These are phyloP conservation scores for Rhinoptilus africanus DNA, from an alignment of 2,113 vertebrate species.

Conservation along the genomic window DNA sequence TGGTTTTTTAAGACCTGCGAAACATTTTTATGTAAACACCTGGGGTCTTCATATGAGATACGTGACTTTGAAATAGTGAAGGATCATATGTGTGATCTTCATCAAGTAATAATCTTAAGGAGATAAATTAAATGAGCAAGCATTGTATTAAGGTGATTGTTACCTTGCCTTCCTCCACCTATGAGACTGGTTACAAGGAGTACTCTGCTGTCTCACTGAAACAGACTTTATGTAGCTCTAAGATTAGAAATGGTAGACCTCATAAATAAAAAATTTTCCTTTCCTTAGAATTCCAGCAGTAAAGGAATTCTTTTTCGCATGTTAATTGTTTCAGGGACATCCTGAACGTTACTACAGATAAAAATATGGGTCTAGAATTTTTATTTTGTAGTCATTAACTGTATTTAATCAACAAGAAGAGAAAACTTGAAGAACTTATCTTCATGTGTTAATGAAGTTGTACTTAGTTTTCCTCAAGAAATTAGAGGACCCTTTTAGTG, in stretches of 20 bases:
- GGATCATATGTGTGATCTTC: not conserved
- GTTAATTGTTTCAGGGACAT: not conserved
- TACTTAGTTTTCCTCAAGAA: not conserved
- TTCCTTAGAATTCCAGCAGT: not conserved
- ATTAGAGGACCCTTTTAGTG: not conserved
- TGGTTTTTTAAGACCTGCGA: not conserved
- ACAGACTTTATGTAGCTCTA: not conserved
- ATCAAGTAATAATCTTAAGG: not conserved
- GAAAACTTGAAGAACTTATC: not conserved
- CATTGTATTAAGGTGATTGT: not conserved
- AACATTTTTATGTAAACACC: not conserved
- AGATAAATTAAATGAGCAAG: not conserved
- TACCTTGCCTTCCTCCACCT: not conserved
- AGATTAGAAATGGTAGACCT: not conserved
- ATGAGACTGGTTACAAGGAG: not conserved
- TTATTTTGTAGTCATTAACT: not conserved
- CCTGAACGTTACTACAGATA: not conserved
- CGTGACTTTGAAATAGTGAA: not conserved
- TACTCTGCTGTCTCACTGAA: not conserved
- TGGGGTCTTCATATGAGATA: not conserved
- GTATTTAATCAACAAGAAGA: not conserved
- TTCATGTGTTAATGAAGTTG: not conserved
- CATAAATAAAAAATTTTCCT: not conserved
- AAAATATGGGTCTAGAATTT: not conserved
- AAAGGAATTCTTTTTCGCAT: not conserved